These are phyloP conservation scores for Enteromius paludinosus DNA, from an alignment of 2,797 vertebrate species.

Conservation along the genomic window DNA sequence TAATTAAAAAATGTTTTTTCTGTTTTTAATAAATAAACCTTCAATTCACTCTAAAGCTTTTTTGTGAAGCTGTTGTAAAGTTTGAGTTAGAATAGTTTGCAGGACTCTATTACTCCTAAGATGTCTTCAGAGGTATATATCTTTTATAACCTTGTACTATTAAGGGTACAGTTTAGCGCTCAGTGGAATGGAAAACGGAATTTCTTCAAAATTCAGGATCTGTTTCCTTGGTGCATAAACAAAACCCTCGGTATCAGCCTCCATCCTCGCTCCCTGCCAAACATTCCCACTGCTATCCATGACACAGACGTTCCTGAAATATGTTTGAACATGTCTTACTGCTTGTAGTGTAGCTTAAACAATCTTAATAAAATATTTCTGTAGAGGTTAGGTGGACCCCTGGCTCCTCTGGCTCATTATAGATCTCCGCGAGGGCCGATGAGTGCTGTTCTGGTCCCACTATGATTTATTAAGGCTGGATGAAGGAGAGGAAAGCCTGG, in stretches of 20 bases:
- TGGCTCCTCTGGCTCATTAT: conserved; percentile 72
- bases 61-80: background rate
- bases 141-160: background rate
- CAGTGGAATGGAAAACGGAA: background rate
- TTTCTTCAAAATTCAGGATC: background rate
- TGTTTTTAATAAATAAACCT: background rate
- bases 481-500: conserved; percentile 64
- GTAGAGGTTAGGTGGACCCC: conserved; percentile 64
- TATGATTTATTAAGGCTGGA: conserved; percentile 81
- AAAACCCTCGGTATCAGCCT: background rate
- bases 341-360: conserved; percentile 75
- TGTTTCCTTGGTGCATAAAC: background rate
- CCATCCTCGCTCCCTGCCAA: conserved; percentile 10
- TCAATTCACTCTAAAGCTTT: background rate
- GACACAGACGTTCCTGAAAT: conserved; percentile 65
- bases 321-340: conserved; percentile 68
- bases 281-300: conserved; percentile 61
- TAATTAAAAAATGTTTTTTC: background rate
- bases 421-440: conserved; percentile 76
- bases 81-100: background rate
- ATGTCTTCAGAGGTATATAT: background rate
- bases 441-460: conserved; percentile 75
- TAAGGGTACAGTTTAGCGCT: background rate
- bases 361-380: conserved; percentile 83
- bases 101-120: background rate